These are phyloP conservation scores for Oreocharis arfaki DNA, from an alignment of 2,113 vertebrate species.

Conservation along the genomic window DNA sequence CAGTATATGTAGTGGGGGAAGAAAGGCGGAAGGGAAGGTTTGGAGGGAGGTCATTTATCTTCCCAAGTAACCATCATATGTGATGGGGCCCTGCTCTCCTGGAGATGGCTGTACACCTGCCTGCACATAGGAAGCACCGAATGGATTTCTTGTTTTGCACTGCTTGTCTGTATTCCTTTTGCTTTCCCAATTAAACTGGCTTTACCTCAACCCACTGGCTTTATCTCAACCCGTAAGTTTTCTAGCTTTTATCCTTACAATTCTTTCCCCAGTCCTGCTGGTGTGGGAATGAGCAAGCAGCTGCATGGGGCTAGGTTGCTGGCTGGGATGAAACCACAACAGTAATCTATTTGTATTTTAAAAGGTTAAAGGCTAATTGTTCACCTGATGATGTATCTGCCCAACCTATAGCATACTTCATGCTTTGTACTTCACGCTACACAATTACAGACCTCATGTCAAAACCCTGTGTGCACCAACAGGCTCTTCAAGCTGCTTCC, in stretches of 20 bases:
- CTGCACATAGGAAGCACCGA: not conserved
- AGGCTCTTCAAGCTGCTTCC: not conserved
- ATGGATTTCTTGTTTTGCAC: not conserved
- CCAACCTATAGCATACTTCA: not conserved
- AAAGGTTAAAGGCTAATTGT: not conserved
- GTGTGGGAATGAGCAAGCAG: not conserved
- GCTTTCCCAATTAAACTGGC: not conserved
- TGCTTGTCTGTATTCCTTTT: not conserved
- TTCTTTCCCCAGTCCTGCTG: not conserved
- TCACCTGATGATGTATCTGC: not conserved
- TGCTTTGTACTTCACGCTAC: not conserved
- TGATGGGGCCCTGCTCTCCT: not conserved
- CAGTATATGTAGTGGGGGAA: not conserved
- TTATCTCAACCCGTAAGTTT: not conserved
- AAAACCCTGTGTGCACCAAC: not conserved
- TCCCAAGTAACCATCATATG: rapidly evolving
- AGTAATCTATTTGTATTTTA: not conserved
- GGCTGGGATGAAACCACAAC: not conserved
- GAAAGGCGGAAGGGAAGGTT: not conserved
- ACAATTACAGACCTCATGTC: not conserved
- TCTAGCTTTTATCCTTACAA: not conserved
- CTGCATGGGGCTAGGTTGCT: not conserved
- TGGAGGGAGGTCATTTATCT: not conserved
- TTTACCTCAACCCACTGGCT: not conserved
- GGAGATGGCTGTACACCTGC: not conserved